Percentiles rank a stretch among this genome's conserved stretches.
phyloP scores from a whole-genome alignment of 2,797 vertebrate species.

The Halcyon smyrnensis region DNA sequence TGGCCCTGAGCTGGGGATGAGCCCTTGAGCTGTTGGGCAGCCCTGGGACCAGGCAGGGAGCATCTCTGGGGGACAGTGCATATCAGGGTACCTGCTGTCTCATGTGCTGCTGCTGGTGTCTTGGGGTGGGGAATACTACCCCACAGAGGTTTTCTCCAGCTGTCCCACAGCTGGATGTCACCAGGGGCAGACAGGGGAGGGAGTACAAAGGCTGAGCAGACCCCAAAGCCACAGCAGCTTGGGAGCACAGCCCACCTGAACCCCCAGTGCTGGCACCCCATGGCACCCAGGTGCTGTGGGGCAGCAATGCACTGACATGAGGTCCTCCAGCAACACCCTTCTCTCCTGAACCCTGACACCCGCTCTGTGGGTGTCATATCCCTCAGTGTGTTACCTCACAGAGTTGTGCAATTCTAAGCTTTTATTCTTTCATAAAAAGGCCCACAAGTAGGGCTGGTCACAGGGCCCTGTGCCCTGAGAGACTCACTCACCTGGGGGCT shows the following conservation, averaged over 20 bases:
- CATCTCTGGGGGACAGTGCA: too few species aligned
- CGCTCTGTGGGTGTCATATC: background rate
- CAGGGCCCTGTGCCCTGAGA: too few species aligned
- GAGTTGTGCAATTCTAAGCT: background rate
- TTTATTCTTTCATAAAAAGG: background rate
- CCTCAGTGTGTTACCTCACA: rapidly evolving
- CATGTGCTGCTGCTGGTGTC: background rate
- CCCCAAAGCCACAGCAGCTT: rapidly evolving
- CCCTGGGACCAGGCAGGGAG: background rate
- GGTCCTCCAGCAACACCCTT: background rate
- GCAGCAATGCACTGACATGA: too few species aligned
- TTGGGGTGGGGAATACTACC: background rate
- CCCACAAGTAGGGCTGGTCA: too few species aligned
- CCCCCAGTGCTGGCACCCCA: too few species aligned
- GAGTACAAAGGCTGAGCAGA: background rate
- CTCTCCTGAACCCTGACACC: background rate
- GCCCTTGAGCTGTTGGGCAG: background rate
- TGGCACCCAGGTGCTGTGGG: too few species aligned
- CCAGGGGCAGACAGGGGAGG: too few species aligned
- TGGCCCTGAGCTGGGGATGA: background rate
- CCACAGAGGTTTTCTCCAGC: background rate
- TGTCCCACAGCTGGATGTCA: background rate
- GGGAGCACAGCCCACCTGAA: background rate
- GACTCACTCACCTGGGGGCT: background rate
- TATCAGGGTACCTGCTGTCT: too few species aligned